Percentiles rank a stretch among this genome's conserved stretches.
These are phyloP conservation scores for Sebastes diaconus DNA, from an alignment of 2,797 vertebrate genomes.

Conservation along the genomic window DNA sequence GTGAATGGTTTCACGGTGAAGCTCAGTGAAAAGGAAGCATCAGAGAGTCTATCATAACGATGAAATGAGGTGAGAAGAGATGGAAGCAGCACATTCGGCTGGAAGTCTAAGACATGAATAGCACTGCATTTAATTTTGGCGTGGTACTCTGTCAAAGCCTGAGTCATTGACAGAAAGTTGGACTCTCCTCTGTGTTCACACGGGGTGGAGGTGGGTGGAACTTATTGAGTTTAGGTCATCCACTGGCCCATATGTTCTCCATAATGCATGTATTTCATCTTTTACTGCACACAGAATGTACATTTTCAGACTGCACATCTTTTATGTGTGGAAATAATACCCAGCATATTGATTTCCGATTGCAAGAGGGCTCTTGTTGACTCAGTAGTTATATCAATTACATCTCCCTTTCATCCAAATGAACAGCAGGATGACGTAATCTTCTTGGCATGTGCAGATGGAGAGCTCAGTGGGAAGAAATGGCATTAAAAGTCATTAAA, in stretches of 20 bases:
- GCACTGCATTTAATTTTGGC: constrained; percentile 35
- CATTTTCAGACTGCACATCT: not conserved
- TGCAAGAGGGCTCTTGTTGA: not conserved
- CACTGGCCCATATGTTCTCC: not conserved
- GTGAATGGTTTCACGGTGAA: constrained; percentile 20
- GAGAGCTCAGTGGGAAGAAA: not conserved
- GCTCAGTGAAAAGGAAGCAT: not conserved
- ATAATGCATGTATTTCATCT: not conserved
- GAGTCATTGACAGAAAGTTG: constrained; percentile 37
- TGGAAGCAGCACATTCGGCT: constrained; percentile 31
- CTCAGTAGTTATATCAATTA: not conserved
- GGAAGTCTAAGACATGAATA: constrained; percentile 32
- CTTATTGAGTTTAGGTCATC: not conserved
- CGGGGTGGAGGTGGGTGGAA: not conserved
- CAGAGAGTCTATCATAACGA: constrained; percentile 37
- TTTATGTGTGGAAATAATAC: not conserved
- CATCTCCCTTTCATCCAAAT: not conserved
- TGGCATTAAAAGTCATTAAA: not conserved
- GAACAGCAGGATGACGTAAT: not conserved
- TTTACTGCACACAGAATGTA: not conserved
- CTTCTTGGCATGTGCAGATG: not conserved
- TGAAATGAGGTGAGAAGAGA: constrained; percentile 50
- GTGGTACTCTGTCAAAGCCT: constrained; percentile 33
- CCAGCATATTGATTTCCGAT: not conserved
- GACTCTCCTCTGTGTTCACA: constrained; percentile 8